Conservation (phyloP, 2,113 vertebrate genomes). For the Sebastes fasciatus region DNA sequence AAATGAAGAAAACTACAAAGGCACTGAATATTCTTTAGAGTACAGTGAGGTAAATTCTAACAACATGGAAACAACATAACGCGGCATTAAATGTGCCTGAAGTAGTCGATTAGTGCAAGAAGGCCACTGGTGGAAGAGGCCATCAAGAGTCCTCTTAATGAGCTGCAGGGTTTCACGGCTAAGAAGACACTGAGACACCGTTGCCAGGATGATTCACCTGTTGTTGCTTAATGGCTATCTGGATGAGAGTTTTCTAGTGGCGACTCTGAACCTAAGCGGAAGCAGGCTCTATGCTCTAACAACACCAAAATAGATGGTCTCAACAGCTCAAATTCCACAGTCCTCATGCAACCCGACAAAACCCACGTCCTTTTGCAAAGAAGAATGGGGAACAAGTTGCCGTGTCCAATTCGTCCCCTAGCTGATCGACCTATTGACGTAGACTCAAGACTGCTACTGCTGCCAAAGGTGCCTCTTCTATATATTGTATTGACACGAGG, state of each 20-base stretch:
- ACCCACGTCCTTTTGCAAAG: neutral
- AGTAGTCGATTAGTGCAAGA: neutral
- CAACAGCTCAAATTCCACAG: neutral
- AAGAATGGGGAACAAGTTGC: neutral
- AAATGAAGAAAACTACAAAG: constrained; percentile 2
- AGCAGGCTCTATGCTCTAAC: neutral
- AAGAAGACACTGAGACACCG: neutral
- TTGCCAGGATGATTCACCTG: neutral
- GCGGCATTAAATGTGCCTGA: neutral
- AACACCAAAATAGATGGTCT: neutral
- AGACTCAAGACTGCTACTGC: neutral
- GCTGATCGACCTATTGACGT: constrained; percentile 14
- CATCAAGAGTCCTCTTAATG: neutral
- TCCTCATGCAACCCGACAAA: neutral
- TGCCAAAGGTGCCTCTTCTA: neutral
- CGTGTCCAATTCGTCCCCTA: neutral
- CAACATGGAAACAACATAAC: neutral
- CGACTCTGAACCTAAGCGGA: neutral
- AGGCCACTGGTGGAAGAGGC: neutral
- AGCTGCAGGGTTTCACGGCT: neutral
- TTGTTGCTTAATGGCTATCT: neutral
- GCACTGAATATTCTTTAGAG: neutral
- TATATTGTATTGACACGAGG: neutral
- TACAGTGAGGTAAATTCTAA: neutral
- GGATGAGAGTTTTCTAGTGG: neutral